phyloP scores from a whole-genome alignment of 35 echinoderm and acorn worm species.

The Ptychodera flava region DNA sequence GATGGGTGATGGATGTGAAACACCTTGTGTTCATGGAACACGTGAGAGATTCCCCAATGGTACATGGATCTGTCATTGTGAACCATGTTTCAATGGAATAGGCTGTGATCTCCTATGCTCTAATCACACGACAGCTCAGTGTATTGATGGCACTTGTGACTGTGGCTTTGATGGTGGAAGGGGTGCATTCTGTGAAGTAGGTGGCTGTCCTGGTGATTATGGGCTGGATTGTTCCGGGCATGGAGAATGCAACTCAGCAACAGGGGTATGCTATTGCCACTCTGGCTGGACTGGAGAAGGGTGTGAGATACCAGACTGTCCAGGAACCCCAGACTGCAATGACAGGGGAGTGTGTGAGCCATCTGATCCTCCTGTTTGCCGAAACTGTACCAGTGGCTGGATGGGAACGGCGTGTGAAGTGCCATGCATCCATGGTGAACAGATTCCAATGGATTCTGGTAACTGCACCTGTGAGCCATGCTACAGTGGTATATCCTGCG shows the following conservation, averaged over 20 bases:
- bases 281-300: conserved; percentile 69
- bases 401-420: conserved; percentile 77
- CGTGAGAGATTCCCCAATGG: conserved; percentile 29
- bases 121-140: conserved; percentile 21
- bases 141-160: conserved; percentile 52
- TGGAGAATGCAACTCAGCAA: conserved; percentile 68
- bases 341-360: conserved; percentile 51
- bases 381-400: conserved; percentile 51
- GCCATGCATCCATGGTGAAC: conserved; percentile 49
- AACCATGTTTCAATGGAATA: conserved; percentile 56
- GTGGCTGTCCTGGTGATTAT: conserved; percentile 55
- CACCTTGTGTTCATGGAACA: conserved; percentile 46
- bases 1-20: conserved; percentile 79
- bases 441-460: conserved; percentile 61
- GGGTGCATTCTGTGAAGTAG: not conserved
- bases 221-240: conserved; percentile 48
- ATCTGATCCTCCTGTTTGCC: conserved; percentile 61
- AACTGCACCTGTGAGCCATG: conserved; percentile 86
- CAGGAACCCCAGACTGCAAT: conserved; percentile 70
- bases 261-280: conserved; percentile 41
- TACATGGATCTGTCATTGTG: conserved; percentile 72
- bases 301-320: conserved; percentile 76
- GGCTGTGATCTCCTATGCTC: conserved; percentile 32
- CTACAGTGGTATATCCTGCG: conserved; percentile 58
- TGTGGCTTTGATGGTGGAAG: conserved; percentile 49